These are phyloP conservation scores for Dicycla oo DNA, from an alignment of 2,888 invertebrate genomes.

Conservation along the genomic window DNA sequence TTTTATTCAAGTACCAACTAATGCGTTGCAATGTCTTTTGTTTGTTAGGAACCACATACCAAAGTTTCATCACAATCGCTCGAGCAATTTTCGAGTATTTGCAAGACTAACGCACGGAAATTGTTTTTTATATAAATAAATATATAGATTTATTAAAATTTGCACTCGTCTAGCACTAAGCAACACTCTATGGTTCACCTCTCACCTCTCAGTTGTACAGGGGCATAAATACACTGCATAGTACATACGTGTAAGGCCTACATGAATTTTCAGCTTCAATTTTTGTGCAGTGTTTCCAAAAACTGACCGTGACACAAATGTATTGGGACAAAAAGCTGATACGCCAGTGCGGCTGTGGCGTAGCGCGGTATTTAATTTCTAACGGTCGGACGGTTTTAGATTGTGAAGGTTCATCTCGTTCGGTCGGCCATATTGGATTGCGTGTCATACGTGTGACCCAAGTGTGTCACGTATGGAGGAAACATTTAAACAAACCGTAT, in stretches of 20 bases:
- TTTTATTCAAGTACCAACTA: not conserved
- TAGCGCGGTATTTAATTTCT: constrained; percentile 40
- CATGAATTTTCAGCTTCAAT: not conserved
- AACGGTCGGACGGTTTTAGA: constrained; percentile 18
- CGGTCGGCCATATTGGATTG: constrained; percentile 31
- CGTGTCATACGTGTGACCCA: constrained; percentile 23
- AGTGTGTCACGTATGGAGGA: constrained; percentile 31
- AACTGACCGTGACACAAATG: constrained; percentile 22
- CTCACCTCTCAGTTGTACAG: too few relatives aligned
- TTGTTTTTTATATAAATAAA: too few relatives aligned
- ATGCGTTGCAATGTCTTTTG: too few relatives aligned
- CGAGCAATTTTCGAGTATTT: too few relatives aligned
- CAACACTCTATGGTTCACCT: not conserved
- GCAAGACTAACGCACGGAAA: too few relatives aligned
- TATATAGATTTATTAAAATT: too few relatives aligned
- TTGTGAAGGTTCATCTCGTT: constrained; percentile 22
- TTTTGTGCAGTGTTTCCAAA: constrained; percentile 34
- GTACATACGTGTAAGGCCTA: not conserved
- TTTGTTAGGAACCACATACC: too few relatives aligned
- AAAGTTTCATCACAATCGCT: too few relatives aligned
- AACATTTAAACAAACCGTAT: constrained; percentile 12
- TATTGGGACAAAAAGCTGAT: constrained; percentile 19
- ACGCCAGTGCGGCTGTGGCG: not conserved
- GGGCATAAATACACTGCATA: not conserved
- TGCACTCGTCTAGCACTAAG: not conserved